Evolutionary conservation across 2,888 invertebrate genomes (phyloP).

Genomic region (Tipula helvola): DNA sequence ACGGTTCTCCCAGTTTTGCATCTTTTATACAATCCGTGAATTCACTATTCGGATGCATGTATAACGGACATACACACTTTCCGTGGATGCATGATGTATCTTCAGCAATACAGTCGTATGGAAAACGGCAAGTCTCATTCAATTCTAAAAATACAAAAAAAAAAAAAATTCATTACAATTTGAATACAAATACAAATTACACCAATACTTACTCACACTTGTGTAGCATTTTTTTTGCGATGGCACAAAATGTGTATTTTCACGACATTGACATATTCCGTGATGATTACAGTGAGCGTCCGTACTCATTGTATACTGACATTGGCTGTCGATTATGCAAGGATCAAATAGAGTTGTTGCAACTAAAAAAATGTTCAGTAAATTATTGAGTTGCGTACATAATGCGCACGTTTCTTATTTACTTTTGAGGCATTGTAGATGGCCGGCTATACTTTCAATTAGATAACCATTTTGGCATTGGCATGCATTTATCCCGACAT

Average conservation of each 20-base stretch:
- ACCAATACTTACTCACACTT: slow-evolving; percentile 26
- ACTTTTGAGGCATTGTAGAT: background rate
- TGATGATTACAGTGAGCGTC: slow-evolving; percentile 29
- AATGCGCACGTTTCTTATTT: background rate
- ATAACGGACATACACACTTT: slow-evolving; percentile 27
- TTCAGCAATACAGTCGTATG: slow-evolving; percentile 24
- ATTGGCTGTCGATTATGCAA: slow-evolving; percentile 30
- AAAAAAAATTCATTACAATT: background rate
- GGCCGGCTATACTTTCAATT: background rate
- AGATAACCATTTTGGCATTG: background rate
- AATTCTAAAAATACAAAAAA: background rate
- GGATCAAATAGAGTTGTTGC: slow-evolving; percentile 26
- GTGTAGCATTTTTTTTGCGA: slow-evolving; percentile 30
- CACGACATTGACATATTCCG: slow-evolving; percentile 25
- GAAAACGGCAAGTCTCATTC: background rate
- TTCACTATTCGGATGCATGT: slow-evolving; percentile 26
- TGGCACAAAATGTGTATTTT: slow-evolving; percentile 26
- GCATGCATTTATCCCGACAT: background rate
- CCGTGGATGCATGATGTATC: slow-evolving; percentile 28
- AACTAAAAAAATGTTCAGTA: slow-evolving; percentile 19
- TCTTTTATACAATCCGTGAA: slow-evolving; percentile 26
- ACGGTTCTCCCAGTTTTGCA: slow-evolving; percentile 24
- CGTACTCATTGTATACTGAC: slow-evolving; percentile 27
- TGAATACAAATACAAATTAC: background rate
- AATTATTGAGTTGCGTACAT: background rate